A percentile compares a stretch with the other conserved stretches of the same genome.
Conservation (phyloP, 2,113 vertebrate genomes). For the Megatriorchis doriae region DNA sequence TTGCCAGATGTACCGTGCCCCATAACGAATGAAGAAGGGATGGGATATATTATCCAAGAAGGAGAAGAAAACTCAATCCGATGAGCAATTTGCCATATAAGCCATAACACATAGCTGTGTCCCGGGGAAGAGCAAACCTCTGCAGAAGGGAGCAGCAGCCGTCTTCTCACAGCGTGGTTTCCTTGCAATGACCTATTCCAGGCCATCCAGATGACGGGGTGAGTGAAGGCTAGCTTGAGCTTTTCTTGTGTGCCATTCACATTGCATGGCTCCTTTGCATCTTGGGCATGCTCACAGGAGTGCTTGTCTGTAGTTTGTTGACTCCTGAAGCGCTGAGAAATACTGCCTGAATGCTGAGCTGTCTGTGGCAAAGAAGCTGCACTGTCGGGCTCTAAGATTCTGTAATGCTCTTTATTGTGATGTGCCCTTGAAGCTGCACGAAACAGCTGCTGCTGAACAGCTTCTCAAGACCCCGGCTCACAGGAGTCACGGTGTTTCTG, state of each 20-base stretch:
- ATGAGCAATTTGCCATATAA: neutral
- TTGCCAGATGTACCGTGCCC: neutral
- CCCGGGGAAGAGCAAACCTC: neutral
- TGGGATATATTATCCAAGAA: neutral
- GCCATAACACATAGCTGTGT: neutral
- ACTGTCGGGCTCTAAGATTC: neutral
- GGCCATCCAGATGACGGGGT: neutral
- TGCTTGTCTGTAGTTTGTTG: neutral
- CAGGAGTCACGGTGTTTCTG: neutral
- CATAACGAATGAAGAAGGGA: neutral
- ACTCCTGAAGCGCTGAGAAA: neutral
- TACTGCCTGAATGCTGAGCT: neutral
- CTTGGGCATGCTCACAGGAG: neutral
- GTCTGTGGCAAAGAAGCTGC: neutral
- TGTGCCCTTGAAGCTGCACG: neutral
- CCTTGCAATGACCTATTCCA: neutral
- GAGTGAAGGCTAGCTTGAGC: neutral
- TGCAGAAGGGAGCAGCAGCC: neutral
- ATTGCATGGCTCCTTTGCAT: neutral
- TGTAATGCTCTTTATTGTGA: neutral
- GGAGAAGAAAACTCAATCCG: neutral
- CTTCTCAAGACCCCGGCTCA: neutral
- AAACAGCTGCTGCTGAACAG: neutral
- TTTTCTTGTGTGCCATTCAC: neutral
- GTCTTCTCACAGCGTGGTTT: neutral